Base-by-base conservation (phyloP, 2,113 vertebrate species). In the Rhynchomys soricoides region DNA sequence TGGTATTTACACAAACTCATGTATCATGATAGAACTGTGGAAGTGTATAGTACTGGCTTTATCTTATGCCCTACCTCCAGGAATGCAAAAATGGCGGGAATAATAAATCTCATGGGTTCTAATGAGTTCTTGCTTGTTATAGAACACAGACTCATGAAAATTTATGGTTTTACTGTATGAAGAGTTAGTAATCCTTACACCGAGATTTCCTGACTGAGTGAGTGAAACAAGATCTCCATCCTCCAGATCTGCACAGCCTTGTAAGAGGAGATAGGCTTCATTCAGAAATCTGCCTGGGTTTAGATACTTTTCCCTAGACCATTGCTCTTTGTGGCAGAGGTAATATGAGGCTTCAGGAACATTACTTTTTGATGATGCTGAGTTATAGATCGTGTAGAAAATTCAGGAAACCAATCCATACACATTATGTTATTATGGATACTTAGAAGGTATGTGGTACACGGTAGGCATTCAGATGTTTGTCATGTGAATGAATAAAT, bases 331-430 rank as follows among this genome's bases (percentile, higher is more conserved):
- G 29, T 0, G 59, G 71, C n/a, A 91, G 82, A 75, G 71, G 48
- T 70, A 7, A 55, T 50, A 1, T 52, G 74, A 81, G 88, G 19
- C 12, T 59, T 81, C 12, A 7, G 59, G 64, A 75, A n/a, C 29
- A 31, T 85, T 79, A 43, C 78, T 95, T 91, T 93, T 81, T 82
- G n/a, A 4, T 77, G 48, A 31, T 95, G 68, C 59, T 71, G 48
- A 93, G 50, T 94, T 94, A 59, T 78, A 52, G n/a, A 70, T 81
- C 22, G 29, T 57, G 7, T 71, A 70, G 74, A 74, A 77, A 64
- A 57, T 86, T 82, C 11, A 89, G 86, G 29, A 77, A 92, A 78
- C 62, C 22, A 78, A 29, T 77, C 31, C 5, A 12, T 57, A 48
- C 37, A 8, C 29, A 78, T 78, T 86, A 57, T 50, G 55, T 9